Percentiles rank a stretch among this genome's conserved stretches.
These are phyloP conservation scores for Melolontha melolontha DNA, from an alignment of 2,888 invertebrate genomes.

Conservation along the genomic window DNA sequence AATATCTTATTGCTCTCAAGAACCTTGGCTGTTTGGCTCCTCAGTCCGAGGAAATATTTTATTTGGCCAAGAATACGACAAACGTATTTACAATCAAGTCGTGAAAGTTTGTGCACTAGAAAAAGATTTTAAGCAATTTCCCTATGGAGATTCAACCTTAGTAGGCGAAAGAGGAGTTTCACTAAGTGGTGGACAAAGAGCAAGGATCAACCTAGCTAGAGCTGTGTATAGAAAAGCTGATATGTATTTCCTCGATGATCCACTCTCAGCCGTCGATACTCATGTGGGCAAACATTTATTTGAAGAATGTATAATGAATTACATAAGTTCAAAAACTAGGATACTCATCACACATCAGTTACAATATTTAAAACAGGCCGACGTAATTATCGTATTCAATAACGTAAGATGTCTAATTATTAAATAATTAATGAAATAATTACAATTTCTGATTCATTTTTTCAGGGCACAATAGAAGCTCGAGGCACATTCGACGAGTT, in stretches of 20 bases:
- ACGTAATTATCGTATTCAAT: constrained; percentile 69
- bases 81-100: constrained; percentile 66
- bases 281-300: constrained; percentile 82
- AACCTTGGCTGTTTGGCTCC: constrained; percentile 74
- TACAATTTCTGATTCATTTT: constrained; percentile 47
- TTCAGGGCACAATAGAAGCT: constrained; percentile 70
- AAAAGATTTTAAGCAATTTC: constrained; percentile 74
- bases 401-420: constrained; percentile 61
- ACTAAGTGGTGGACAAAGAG: constrained; percentile 85
- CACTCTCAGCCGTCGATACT: constrained; percentile 83
- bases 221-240: constrained; percentile 82
- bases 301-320: constrained; percentile 75
- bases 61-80: constrained; percentile 71
- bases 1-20: constrained; percentile 74
- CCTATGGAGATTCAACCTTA: constrained; percentile 67
- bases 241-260: constrained; percentile 84
- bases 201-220: constrained; percentile 81
- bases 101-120: constrained; percentile 72
- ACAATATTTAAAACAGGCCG: constrained; percentile 71
- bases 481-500: constrained; percentile 73
- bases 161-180: constrained; percentile 81
- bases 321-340: constrained; percentile 70
- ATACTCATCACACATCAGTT: constrained; percentile 80
- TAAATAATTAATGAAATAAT: not conserved
- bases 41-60: constrained; percentile 77